Percentiles rank a stretch among this genome's conserved stretches.
phyloP scores from a whole-genome alignment of 2,797 vertebrate genomes.

The Halcyon smyrnensis region DNA sequence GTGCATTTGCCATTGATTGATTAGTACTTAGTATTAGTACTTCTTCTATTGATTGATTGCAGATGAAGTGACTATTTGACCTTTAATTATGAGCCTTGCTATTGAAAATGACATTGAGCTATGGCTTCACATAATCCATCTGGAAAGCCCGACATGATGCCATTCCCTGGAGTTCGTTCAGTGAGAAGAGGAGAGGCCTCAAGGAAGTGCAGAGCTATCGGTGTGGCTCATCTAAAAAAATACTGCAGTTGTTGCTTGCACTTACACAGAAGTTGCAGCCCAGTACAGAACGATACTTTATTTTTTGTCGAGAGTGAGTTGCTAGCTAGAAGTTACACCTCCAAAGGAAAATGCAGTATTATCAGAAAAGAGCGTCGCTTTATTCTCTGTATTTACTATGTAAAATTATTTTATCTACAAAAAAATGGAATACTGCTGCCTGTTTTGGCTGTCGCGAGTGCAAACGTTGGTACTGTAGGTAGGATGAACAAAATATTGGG shows the following conservation, averaged over 20 bases:
- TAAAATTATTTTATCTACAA: background rate
- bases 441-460: background rate
- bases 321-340: background rate
- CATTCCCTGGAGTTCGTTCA: conserved; percentile 86
- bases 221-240: conserved; percentile 56
- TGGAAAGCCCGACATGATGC: conserved; percentile 83
- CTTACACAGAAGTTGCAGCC: background rate
- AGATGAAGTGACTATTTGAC: conserved; percentile 98
- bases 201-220: conserved; percentile 74
- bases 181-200: conserved; percentile 73
- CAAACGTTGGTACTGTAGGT: background rate
- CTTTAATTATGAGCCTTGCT: conserved; percentile 94
- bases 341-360: background rate
- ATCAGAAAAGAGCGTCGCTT: background rate
- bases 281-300: background rate
- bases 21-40: conserved; percentile 86
- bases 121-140: conserved; percentile 91
- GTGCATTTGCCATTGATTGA: conserved; percentile 92
- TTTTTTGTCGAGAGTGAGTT: background rate
- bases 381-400: background rate
- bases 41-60: conserved; percentile 96
- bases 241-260: conserved; percentile 21
- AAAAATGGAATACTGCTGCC: background rate
- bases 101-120: conserved; percentile 88
- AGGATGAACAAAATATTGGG: background rate